Evolutionary conservation across 2,113 vertebrate species (phyloP), one percentile per base, ranked within the genome.

Genomic region (Trogon surrucura): DNA sequence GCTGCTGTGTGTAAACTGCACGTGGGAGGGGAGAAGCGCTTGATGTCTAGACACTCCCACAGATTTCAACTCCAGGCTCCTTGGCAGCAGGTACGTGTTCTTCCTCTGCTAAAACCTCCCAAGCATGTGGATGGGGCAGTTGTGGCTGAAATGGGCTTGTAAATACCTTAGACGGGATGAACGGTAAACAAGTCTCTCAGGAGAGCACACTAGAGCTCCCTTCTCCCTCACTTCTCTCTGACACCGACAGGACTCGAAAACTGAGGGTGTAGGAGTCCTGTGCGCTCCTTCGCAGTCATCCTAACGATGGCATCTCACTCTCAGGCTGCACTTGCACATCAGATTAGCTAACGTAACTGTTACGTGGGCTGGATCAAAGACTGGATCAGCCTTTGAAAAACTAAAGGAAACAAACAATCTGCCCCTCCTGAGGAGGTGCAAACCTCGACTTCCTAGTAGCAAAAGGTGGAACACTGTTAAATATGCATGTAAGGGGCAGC

Each of bases 1-100:
- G 95, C 88, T 85, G 92, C 53, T 41, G 13, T 89, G 73, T 93
- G 95, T 96, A 96, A 97, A 97, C 83, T 93, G 77, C 86, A 57
- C 1, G 88, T 96, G 83, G 93, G 95, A 96, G 83, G 92, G 75
- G 36, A 96, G 91, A 88, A 94, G 45, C 2, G 47, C 93, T 96
- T 96, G 95, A 97, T 94, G 95, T 96, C 95, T 95, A 96, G 95
- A 97, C 95, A 93, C 82, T 94, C 90, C 85, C 93, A 96, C 57
- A 50, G 93, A 86, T 88, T 71, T 64, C 80, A 56, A 57, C 85
- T 96, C 65, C 70, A 79, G 61, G 88, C 75, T 97, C 80, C 85
- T 78, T 56, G 85, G 88, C 93, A 93, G 56, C 36, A 83, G 60
- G 56, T 73, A 89, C 18, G 3, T 86, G 85, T 7, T 94, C 90